Percentiles rank a stretch among this genome's conserved stretches.
phyloP scores from a whole-genome alignment of 2,888 invertebrate species.

The Homarus gammarus region DNA sequence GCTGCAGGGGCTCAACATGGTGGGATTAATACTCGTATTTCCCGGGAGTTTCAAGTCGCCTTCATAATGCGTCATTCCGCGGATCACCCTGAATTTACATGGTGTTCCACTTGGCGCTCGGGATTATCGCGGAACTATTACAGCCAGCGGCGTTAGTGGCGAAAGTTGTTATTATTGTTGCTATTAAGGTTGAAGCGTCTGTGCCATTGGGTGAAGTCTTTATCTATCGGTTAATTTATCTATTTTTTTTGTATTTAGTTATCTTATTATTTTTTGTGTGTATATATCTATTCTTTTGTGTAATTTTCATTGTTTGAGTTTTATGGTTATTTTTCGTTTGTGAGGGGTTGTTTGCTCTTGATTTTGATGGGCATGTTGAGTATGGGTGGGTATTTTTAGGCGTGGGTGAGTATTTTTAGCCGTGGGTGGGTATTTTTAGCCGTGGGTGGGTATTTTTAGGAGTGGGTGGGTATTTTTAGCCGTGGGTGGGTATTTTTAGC shows the following conservation, averaged over 20 bases:
- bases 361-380: too few species aligned
- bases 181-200: neutral
- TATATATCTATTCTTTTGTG: too few species aligned
- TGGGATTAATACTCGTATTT: conserved; percentile 13
- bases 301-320: too few species aligned
- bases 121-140: conserved; percentile 13
- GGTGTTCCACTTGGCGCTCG: conserved; percentile 6
- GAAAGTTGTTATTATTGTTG: neutral
- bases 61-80: conserved; percentile 15
- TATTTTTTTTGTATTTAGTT: neutral
- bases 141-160: neutral
- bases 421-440: too few species aligned
- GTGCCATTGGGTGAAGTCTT: neutral
- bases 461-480: too few species aligned
- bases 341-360: too few species aligned
- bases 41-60: conserved; percentile 15
- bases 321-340: too few species aligned
- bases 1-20: neutral
- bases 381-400: too few species aligned
- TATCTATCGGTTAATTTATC: neutral
- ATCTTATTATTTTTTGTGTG: too few species aligned
- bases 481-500: too few species aligned
- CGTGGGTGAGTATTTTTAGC: too few species aligned
- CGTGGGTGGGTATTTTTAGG: too few species aligned
- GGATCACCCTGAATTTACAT: conserved; percentile 11